Conservation (phyloP, 2,113 vertebrate genomes). For the Microcebus griseorufus region DNA sequence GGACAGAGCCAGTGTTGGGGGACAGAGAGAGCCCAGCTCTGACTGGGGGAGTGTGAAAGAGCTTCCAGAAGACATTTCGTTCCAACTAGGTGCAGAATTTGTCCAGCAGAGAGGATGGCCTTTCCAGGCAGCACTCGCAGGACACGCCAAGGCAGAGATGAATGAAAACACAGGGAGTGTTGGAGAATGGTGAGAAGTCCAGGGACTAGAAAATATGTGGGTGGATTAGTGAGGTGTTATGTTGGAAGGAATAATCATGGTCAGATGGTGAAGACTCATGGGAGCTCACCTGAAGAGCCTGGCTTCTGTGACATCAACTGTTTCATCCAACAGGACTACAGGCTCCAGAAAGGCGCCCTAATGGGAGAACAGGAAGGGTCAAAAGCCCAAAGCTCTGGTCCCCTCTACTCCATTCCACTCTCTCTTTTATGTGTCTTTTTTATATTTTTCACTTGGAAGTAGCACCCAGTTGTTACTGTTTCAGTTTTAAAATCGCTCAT, state of each 20-base stretch:
- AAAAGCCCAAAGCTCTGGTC: background rate
- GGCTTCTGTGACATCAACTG: background rate
- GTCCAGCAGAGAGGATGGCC: background rate
- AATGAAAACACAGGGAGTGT: background rate
- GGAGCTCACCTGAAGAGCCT: background rate
- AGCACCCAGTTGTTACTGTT: background rate
- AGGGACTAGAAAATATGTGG: background rate
- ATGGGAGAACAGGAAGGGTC: too few relatives aligned
- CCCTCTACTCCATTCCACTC: background rate
- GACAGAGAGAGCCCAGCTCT: background rate
- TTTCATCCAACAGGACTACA: background rate
- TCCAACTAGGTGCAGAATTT: background rate
- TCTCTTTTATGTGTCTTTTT: background rate
- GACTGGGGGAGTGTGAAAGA: background rate
- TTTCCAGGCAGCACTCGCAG: background rate
- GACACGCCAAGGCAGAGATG: background rate
- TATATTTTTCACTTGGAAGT: slow-evolving; percentile 20
- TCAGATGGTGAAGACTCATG: background rate
- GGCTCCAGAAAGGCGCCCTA: background rate
- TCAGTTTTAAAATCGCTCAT: background rate
- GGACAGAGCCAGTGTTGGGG: background rate
- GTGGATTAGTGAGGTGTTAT: background rate
- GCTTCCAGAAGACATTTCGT: background rate
- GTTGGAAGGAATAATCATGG: background rate
- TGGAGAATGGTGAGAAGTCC: background rate